Evolutionary conservation across 2,888 invertebrate genomes (phyloP).

Genomic region (Seira sanloemensis): DNA sequence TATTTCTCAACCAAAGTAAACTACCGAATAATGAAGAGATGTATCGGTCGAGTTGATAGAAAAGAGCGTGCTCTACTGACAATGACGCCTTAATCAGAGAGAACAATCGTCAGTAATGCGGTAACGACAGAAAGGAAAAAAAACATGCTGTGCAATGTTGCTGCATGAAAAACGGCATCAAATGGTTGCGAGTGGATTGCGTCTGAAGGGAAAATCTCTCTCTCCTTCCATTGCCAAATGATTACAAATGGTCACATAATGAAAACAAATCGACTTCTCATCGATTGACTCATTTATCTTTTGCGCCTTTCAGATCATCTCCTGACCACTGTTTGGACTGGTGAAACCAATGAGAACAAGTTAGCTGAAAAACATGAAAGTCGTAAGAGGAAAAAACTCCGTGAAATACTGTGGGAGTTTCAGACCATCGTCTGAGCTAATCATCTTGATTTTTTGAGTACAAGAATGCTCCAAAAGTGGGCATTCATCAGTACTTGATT

Average conservation of each 20-base stretch:
- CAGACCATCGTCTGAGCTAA: too few relatives aligned
- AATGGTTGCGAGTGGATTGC: constrained; percentile 42
- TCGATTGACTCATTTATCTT: constrained; percentile 32
- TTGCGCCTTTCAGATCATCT: not conserved
- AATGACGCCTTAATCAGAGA: constrained; percentile 58
- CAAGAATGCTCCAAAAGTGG: too few relatives aligned
- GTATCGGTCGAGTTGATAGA: constrained; percentile 37
- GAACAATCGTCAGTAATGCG: constrained; percentile 56
- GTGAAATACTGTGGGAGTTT: too few relatives aligned
- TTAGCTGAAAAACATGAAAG: too few relatives aligned
- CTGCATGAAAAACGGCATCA: constrained; percentile 25
- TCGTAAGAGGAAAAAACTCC: too few relatives aligned
- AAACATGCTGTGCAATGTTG: too few relatives aligned
- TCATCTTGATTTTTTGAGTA: too few relatives aligned
- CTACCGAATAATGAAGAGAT: not conserved
- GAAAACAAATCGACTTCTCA: constrained; percentile 50
- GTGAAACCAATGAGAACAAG: too few relatives aligned
- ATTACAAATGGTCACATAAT: constrained; percentile 55
- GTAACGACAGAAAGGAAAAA: constrained; percentile 38
- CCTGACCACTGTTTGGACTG: too few relatives aligned
- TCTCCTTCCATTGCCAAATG: constrained; percentile 52
- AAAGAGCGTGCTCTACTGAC: constrained; percentile 46
- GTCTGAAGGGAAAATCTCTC: constrained; percentile 29
- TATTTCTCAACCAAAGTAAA: not conserved
- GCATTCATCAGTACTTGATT: too few relatives aligned